Percentiles rank a stretch among this genome's conserved stretches.
phyloP scores from a whole-genome alignment of 23 tunicate species.

The Halocynthia aurantium region DNA sequence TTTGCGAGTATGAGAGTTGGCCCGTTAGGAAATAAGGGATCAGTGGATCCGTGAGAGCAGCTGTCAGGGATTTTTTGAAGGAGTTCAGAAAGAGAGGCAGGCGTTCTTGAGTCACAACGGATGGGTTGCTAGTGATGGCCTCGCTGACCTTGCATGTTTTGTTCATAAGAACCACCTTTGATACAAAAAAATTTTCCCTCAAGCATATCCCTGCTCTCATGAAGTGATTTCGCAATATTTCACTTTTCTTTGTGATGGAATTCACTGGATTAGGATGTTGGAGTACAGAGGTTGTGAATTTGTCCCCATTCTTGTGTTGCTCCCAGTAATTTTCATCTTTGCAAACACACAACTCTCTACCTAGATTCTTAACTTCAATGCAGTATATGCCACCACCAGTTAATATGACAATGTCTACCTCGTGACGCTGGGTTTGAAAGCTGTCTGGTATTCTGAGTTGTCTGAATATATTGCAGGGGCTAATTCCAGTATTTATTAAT shows the following conservation, averaged over 20 bases:
- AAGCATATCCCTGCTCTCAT: slow-evolving; percentile 71
- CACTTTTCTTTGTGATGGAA: slow-evolving; percentile 39
- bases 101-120: slow-evolving; percentile 48
- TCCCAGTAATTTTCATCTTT: slow-evolving; percentile 58
- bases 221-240: slow-evolving; percentile 63
- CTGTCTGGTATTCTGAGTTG: slow-evolving; percentile 69
- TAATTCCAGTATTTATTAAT: slow-evolving; percentile 38
- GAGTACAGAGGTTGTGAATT: slow-evolving; percentile 9
- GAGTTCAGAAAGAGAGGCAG: slow-evolving; percentile 33
- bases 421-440: slow-evolving; percentile 83
- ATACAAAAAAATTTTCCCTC: slow-evolving; percentile 26
- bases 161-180: slow-evolving; percentile 55
- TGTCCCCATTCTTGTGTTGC: slow-evolving; percentile 16
- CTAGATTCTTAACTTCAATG: slow-evolving; percentile 85
- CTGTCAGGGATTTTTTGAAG: slow-evolving; percentile 31
- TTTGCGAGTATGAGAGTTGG: slow-evolving; percentile 64
- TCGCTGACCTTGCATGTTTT: slow-evolving; percentile 47
- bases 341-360: slow-evolving; percentile 41
- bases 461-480: slow-evolving; percentile 38
- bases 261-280: slow-evolving; percentile 55
- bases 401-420: slow-evolving; percentile 68
- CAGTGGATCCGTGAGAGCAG: slow-evolving; percentile 45
- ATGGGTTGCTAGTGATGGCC: slow-evolving; percentile 24
- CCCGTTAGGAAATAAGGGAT: slow-evolving; percentile 80
- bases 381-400: slow-evolving; percentile 69